Evolutionary conservation across 2,797 vertebrate species (phyloP).

Genomic region (Mareca strepera): DNA sequence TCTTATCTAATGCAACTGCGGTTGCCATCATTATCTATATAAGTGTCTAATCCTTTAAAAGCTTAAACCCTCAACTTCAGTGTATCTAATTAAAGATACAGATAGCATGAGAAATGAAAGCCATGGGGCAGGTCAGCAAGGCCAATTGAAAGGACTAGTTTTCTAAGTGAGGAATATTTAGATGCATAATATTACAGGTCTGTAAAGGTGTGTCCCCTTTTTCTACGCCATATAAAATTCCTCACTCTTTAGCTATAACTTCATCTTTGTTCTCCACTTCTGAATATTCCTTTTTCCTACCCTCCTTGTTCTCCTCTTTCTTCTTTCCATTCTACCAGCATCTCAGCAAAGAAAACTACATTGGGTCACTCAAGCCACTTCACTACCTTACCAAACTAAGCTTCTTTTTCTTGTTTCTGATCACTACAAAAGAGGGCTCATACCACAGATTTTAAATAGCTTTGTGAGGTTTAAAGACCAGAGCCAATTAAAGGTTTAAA

Average conservation of each 20-base stretch:
- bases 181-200: background rate
- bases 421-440: background rate
- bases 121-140: conserved; percentile 14
- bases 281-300: background rate
- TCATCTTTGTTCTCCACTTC: background rate
- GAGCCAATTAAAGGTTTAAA: conserved; percentile 5
- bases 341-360: background rate
- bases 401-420: background rate
- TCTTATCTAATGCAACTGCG: background rate
- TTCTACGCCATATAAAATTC: background rate
- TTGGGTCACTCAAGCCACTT: background rate
- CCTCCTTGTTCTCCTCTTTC: background rate
- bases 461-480: background rate
- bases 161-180: background rate
- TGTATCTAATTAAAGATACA: conserved; percentile 47
- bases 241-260: background rate
- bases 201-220: background rate
- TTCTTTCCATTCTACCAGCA: background rate
- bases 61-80: background rate
- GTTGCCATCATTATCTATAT: background rate
- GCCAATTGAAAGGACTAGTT: background rate
- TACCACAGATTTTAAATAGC: background rate
- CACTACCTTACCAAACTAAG: background rate
- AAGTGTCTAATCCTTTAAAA: conserved; percentile 51
- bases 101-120: conserved; percentile 4